Conservation (phyloP, 2,113 vertebrate genomes). For the Alces alces region DNA sequence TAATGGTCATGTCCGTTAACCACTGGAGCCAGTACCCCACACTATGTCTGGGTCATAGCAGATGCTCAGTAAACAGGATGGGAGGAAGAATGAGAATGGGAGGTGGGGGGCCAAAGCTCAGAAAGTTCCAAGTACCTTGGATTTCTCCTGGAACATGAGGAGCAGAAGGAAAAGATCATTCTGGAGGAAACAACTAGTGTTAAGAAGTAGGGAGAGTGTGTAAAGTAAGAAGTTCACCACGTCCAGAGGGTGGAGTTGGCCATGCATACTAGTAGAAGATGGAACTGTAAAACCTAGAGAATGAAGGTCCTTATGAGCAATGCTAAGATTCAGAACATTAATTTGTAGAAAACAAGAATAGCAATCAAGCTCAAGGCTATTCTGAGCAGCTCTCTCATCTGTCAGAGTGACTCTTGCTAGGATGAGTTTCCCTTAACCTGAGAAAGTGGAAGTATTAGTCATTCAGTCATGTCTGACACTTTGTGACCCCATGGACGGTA, state of each 20-base stretch:
- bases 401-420: background rate
- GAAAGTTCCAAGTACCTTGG: background rate
- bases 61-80: background rate
- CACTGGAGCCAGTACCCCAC: accelerated
- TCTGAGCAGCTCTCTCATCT: background rate
- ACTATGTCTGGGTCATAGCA: background rate
- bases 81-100: background rate
- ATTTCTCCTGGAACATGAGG: background rate
- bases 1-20: background rate
- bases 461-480: background rate
- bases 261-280: background rate
- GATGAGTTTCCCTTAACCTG: background rate
- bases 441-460: background rate
- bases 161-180: background rate
- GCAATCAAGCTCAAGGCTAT: background rate
- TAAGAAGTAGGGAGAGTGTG: background rate
- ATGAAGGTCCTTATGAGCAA: background rate
- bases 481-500: background rate
- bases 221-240: background rate
- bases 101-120: accelerated
- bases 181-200: background rate
- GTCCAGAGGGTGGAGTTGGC: background rate
- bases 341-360: background rate
- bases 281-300: background rate
- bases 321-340: background rate